Conservation (phyloP, 2,113 vertebrate species). For the Sebastes fasciatus region DNA sequence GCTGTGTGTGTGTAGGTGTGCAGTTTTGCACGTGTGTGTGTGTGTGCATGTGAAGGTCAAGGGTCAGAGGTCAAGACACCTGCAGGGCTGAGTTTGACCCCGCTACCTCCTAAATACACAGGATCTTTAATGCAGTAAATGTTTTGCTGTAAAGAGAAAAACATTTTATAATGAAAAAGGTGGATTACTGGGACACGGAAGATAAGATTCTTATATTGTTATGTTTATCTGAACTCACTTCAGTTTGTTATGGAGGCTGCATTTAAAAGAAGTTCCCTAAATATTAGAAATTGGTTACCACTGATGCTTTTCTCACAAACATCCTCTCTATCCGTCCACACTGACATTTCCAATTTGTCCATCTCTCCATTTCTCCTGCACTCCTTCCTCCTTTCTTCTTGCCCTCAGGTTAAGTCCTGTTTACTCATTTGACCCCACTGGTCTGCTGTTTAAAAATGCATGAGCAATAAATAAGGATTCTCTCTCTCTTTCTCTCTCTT, state of each 20-base stretch:
- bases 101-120: slow-evolving; percentile 44
- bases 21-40: slow-evolving; percentile 9
- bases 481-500: slow-evolving; percentile 39
- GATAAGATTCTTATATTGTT: too few relatives aligned
- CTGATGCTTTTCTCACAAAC: neutral
- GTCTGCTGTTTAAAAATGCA: slow-evolving; percentile 79
- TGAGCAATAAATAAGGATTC: slow-evolving; percentile 80
- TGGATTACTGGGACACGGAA: neutral
- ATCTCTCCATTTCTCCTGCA: slow-evolving; percentile 29
- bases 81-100: slow-evolving; percentile 69
- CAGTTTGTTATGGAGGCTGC: neutral
- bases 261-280: neutral
- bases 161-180: neutral
- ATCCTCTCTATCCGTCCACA: slow-evolving; percentile 6
- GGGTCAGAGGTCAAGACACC: slow-evolving; percentile 69
- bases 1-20: slow-evolving; percentile 40
- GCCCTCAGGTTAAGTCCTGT: slow-evolving; percentile 72
- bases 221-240: neutral
- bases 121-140: slow-evolving; percentile 34
- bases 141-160: neutral
- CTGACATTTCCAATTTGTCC: slow-evolving; percentile 50
- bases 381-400: slow-evolving; percentile 39
- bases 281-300: neutral
- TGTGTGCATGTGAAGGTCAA: slow-evolving; percentile 57
- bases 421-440: slow-evolving; percentile 79